Conservation (phyloP, 2,797 vertebrate genomes). For the Microhierax caerulescens region DNA sequence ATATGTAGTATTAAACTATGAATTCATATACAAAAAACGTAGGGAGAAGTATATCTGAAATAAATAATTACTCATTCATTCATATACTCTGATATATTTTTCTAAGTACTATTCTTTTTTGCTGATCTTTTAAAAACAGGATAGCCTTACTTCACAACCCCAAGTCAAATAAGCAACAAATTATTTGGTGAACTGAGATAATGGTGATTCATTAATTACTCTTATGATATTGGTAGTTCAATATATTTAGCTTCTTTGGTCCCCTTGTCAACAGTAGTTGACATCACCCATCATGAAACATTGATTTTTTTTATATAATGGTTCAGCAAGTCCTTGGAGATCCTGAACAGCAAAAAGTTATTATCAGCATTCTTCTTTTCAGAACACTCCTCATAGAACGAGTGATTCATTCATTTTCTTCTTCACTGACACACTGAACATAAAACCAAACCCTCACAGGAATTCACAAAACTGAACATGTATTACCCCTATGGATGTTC, state of each 20-base stretch:
- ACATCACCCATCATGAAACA: background rate
- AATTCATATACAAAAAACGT: background rate
- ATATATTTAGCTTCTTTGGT: background rate
- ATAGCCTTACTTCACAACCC: background rate
- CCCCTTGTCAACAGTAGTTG: background rate
- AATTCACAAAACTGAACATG: background rate
- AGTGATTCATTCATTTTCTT: background rate
- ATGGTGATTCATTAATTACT: background rate
- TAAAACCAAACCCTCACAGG: background rate
- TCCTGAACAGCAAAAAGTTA: background rate
- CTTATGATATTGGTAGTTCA: background rate
- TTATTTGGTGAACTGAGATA: background rate
- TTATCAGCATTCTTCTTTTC: background rate
- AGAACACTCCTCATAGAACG: background rate
- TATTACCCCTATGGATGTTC: background rate
- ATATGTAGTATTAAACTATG: background rate
- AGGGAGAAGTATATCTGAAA: background rate
- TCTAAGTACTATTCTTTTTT: background rate
- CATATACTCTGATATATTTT: background rate
- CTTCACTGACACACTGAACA: background rate
- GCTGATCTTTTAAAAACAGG: background rate
- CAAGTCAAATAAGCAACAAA: background rate
- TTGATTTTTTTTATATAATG: background rate
- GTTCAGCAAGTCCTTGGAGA: background rate
- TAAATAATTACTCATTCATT: background rate